A percentile compares a stretch with the other conserved stretches of the same genome.
phyloP scores from a whole-genome alignment of 1,140 invertebrate species.

The Tachypleus tridentatus region DNA sequence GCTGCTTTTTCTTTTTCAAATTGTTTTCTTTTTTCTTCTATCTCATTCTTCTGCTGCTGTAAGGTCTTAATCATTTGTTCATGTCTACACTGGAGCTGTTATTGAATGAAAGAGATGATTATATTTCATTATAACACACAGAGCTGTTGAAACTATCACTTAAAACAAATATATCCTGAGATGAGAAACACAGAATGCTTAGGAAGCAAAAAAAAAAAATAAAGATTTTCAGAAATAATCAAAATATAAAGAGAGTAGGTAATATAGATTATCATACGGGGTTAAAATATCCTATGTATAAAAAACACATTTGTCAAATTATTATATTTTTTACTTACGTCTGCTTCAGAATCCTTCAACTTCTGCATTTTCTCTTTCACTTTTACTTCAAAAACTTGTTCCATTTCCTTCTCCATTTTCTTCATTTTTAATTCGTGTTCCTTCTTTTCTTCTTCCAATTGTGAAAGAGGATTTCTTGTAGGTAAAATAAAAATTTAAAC shows the following conservation, averaged over 20 bases:
- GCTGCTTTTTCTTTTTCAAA: constrained; percentile 64
- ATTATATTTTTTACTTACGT: constrained; percentile 42
- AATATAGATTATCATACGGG: too few relatives aligned
- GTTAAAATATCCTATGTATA: too few relatives aligned
- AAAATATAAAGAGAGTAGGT: too few relatives aligned
- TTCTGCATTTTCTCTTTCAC: constrained; percentile 72
- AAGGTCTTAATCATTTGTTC: constrained; percentile 56
- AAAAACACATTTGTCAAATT: too few relatives aligned
- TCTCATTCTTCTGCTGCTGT: constrained; percentile 73
- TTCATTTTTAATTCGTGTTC: constrained; percentile 92
- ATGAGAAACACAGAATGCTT: background rate
- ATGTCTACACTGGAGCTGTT: constrained; percentile 48
- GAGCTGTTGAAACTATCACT: background rate
- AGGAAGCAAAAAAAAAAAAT: background rate
- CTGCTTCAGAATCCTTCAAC: constrained; percentile 77
- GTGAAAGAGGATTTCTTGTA: constrained; percentile 89
- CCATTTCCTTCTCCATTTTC: constrained; percentile 88
- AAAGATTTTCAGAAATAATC: too few relatives aligned
- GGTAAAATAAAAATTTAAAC: constrained; percentile 1
- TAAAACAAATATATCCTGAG: background rate
- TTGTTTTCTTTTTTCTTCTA: constrained; percentile 72
- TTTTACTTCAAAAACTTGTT: constrained; percentile 82
- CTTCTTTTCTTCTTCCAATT: constrained; percentile 93
- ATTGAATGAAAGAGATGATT: background rate
- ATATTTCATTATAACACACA: background rate